Percentiles rank a stretch among this genome's conserved stretches.
phyloP scores from a whole-genome alignment of 1,140 invertebrate genomes.

The Melanaphis sacchari region DNA sequence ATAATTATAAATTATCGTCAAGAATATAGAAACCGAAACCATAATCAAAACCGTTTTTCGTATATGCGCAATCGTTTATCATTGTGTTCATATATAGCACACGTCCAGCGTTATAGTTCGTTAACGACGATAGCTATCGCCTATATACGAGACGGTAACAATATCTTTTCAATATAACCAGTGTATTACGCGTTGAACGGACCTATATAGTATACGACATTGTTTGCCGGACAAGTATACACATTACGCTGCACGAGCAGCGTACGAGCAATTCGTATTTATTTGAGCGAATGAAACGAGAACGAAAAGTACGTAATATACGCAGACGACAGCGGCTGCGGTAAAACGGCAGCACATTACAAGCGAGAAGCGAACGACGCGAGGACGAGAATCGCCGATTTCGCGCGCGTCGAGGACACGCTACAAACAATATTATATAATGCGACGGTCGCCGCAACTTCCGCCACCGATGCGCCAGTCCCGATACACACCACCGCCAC shows the following conservation, averaged over 20 bases:
- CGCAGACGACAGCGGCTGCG: neutral
- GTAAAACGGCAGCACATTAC: neutral
- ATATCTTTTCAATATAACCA: too few species aligned
- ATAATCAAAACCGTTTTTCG: too few species aligned
- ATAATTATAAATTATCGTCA: too few species aligned
- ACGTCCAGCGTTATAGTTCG: too few species aligned
- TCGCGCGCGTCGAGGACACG: neutral
- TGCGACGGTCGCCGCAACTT: neutral
- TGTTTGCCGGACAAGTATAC: neutral
- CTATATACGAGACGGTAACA: too few species aligned
- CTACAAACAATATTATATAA: neutral
- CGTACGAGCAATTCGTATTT: neutral
- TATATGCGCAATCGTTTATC: too few species aligned
- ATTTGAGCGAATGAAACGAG: neutral
- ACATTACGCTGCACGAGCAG: too few species aligned
- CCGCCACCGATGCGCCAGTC: too few species aligned
- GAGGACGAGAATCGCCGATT: neutral
- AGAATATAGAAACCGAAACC: too few species aligned
- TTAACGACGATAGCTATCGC: too few species aligned
- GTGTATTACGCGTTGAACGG: too few species aligned
- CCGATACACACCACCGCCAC: neutral
- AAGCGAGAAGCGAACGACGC: neutral
- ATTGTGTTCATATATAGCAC: too few species aligned
- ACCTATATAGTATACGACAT: neutral
- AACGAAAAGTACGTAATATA: neutral